Base-by-base conservation (phyloP, 2,113 vertebrate species). In the Ascaphus truei region DNA sequence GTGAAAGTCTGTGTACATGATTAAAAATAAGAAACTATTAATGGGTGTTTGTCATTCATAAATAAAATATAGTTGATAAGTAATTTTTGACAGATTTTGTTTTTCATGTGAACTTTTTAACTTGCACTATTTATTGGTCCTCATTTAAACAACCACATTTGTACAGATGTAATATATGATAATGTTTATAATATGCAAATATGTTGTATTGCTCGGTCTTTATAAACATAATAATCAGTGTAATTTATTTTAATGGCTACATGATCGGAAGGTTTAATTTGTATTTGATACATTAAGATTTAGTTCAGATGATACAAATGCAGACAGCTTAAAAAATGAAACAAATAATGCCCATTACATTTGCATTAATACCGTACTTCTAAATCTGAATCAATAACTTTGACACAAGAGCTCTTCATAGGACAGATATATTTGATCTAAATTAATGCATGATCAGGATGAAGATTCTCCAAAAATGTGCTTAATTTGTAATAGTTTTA, bases 181-280 rank as follows among this genome's bases (percentile, higher is more conserved):
- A 45, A 33, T 55, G 45, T 43, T 43, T 18, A 41, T 39, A 58
- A 60, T 37, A 60, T 60, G 66, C 56, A 69, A 69, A 69, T 69
- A 30, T 37, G 26, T 51, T 52, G 37, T n/a, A n/a, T 52, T 61
- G 22, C 16, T 51, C 31, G 33, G 33, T 52, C 33, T 26, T 69
- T 69, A 58, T 50, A 18, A 29, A n/a, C 22, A 15, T 52, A 41
- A 69, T 51, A 36, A 37, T 33, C 25, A 39, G 50, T 30, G 29
- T 61, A 39, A 69, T 61, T 69, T 60, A 69, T 69, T 69, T 47
- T 69, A 69, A 69, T 69, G 57, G 50, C 34, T 13, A 6, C 50
- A 43, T 66, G 48, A 69, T 29, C 30, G 45, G 29, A 25, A 69
- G 33, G 61, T 50, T 41, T 39, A 39, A 51, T 60, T 69, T 69